Conservation (phyloP, 2,113 vertebrate species). For the Callospermophilus lateralis region DNA sequence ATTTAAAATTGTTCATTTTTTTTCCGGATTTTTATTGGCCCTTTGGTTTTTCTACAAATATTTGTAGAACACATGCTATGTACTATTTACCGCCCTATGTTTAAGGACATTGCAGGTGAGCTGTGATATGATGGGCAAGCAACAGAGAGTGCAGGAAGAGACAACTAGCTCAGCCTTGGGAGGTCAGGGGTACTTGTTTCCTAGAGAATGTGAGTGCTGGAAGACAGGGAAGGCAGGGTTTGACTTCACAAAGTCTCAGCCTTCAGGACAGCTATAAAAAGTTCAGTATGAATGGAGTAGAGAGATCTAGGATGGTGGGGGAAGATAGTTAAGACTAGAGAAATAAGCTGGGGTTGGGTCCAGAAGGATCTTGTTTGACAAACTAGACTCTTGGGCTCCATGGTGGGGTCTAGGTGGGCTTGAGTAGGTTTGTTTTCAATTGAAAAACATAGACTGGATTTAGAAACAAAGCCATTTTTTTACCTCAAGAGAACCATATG, state of each 20-base stretch:
- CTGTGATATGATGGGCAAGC: neutral
- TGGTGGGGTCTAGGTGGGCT: neutral
- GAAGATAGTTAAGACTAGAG: neutral
- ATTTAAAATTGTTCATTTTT: neutral
- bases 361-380: neutral
- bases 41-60: slow-evolving; percentile 30
- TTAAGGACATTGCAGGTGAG: neutral
- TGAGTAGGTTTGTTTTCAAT: neutral
- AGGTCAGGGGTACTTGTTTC: neutral
- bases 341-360: neutral
- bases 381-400: neutral
- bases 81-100: neutral
- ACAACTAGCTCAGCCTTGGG: neutral
- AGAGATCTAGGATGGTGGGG: neutral
- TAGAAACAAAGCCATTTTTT: slow-evolving; percentile 52
- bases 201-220: neutral
- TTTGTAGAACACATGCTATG: neutral
- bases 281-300: neutral
- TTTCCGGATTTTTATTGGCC: neutral
- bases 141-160: neutral
- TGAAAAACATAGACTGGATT: slow-evolving; percentile 16
- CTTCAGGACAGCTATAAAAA: neutral
- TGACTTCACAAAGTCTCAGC: neutral
- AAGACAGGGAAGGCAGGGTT: neutral
- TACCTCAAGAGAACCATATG: slow-evolving; percentile 37